Percentiles rank a stretch among this genome's conserved stretches.
These are phyloP conservation scores for Hydraecia micacea DNA, from an alignment of 2,888 invertebrate species.

Conservation along the genomic window DNA sequence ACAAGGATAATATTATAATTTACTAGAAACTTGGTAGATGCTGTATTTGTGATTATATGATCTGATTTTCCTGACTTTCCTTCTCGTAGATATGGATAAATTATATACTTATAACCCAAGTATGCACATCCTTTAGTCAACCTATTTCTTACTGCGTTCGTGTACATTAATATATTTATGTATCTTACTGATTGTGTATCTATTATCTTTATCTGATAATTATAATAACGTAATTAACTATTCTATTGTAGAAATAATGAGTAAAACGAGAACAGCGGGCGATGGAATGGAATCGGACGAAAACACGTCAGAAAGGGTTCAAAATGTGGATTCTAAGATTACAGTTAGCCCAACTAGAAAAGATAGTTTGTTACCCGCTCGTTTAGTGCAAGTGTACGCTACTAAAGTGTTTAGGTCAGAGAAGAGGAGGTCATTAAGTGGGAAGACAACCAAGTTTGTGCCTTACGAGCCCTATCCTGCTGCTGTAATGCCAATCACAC, in stretches of 20 bases:
- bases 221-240: constrained; percentile 28
- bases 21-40: constrained; percentile 48
- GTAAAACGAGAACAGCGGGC: constrained; percentile 92
- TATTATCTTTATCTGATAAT: constrained; percentile 38
- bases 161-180: constrained; percentile 50
- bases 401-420: constrained; percentile 91
- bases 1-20: constrained; percentile 28
- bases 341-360: constrained; percentile 68
- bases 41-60: constrained; percentile 43
- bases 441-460: constrained; percentile 95
- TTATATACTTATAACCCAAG: constrained; percentile 74
- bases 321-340: constrained; percentile 60
- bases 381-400: constrained; percentile 86
- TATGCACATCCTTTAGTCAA: constrained; percentile 69
- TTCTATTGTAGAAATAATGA: constrained; percentile 80
- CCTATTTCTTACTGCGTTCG: constrained; percentile 48
- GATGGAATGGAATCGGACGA: constrained; percentile 94
- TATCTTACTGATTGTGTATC: constrained; percentile 48
- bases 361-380: constrained; percentile 73
- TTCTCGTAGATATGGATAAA: constrained; percentile 72
- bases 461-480: constrained; percentile 97
- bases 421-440: constrained; percentile 88
- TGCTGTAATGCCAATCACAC: constrained; percentile 94
- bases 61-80: constrained; percentile 39
- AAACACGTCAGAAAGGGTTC: constrained; percentile 72